Conservation (phyloP, 1,140 invertebrate species). For the Sinella curviseta region DNA sequence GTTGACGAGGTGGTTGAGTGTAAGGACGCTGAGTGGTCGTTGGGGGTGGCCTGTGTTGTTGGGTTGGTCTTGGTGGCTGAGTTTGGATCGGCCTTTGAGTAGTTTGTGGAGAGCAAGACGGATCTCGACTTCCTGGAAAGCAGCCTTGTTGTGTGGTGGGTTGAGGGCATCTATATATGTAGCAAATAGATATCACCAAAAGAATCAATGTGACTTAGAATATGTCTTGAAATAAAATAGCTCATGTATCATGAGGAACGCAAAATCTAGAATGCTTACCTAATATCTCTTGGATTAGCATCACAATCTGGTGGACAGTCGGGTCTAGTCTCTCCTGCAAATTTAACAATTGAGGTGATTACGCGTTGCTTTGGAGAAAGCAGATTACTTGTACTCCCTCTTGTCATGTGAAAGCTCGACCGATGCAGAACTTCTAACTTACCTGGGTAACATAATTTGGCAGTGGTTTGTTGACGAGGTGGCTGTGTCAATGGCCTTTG, state of each 20-base stretch:
- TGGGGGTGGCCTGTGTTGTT: slow-evolving; percentile 34
- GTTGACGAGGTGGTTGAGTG: background rate
- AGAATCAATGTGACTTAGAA: slow-evolving; percentile 62
- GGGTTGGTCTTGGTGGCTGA: slow-evolving; percentile 26
- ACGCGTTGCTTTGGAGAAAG: background rate
- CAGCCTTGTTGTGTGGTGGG: slow-evolving; percentile 46
- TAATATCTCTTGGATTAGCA: background rate
- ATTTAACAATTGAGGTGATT: background rate
- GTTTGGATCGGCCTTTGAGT: slow-evolving; percentile 50
- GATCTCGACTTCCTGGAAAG: slow-evolving; percentile 54
- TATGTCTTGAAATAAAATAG: slow-evolving; percentile 49
- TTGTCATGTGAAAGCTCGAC: background rate
- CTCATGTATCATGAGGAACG: background rate
- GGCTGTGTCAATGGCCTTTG: background rate
- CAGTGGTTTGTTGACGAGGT: background rate
- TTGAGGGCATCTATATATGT: background rate
- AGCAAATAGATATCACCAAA: slow-evolving; percentile 50
- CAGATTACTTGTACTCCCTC: too few relatives aligned
- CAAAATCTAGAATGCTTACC: slow-evolving; percentile 48
- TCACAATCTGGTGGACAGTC: background rate
- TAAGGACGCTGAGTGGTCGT: background rate
- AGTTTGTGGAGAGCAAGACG: slow-evolving; percentile 50
- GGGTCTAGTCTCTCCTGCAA: background rate
- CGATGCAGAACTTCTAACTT: background rate
- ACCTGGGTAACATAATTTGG: background rate